Base-by-base conservation (phyloP, 1,140 invertebrate species). In the Leucophenga varia region DNA sequence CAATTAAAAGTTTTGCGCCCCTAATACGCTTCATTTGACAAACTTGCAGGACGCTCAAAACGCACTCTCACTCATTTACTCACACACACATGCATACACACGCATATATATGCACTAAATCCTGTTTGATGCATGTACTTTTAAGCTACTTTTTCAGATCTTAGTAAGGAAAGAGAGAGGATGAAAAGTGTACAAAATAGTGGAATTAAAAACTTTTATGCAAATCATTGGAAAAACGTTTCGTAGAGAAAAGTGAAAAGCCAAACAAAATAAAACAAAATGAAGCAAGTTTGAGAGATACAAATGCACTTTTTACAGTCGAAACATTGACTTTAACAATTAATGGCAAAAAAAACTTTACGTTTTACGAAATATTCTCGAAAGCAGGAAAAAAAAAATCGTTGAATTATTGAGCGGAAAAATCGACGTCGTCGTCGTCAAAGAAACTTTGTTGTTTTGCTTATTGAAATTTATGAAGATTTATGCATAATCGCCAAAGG, bases 11-110 rank as follows among this genome's bases (percentile, higher is more conserved):
- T 69, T 69, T 69, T 54, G 5, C 22, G 40, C 38, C 39, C 49
- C 54, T 70, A 70, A 70, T 69, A 65, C 65, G 64, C 65, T 69
- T 69, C 65, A 69, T 69, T 69, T 69, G 65, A 47, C 39, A 64
- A 69, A 69, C 51, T 70, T 65, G 43, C 49, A 16, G 16, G 40
- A 6, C 22, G 22, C 22, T 25, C 10, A 25, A 5, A 10, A 25
- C 5, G 22, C 22, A 25, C 22, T 25, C 22, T 25, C 22, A 25
- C 10, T 6, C 22, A 25, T 10, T 25, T 6, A 41, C 46, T 40
- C 18, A 37, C n/a, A 17, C 10, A 16, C 17, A 20, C 37, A 20
- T 30, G 19, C 18, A 16, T 42, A 46, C 21, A 40, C 28, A 49
- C 40, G 32, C 28, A 32, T 25, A 25, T 25, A 25, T 25, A 6